Conservation (phyloP, 2,888 invertebrate genomes). For the Tineola bisselliella region DNA sequence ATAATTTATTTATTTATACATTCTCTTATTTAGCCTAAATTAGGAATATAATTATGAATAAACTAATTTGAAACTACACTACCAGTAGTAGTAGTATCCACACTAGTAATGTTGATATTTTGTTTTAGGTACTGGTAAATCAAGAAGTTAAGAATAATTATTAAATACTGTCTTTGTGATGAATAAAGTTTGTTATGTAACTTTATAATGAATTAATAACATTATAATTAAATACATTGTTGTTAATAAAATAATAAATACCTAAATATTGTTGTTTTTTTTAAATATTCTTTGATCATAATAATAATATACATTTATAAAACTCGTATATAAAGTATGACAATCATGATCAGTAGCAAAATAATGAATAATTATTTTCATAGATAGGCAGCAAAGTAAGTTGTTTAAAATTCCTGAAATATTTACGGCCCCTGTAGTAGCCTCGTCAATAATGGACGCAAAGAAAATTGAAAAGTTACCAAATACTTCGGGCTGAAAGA, state of each 20-base stretch:
- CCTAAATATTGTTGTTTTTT: too few relatives aligned
- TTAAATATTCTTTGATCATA: too few relatives aligned
- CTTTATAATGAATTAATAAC: background rate
- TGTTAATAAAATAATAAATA: too few relatives aligned
- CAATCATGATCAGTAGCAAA: too few relatives aligned
- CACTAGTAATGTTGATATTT: too few relatives aligned
- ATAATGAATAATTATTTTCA: background rate
- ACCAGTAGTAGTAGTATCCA: too few relatives aligned
- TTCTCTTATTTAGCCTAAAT: too few relatives aligned
- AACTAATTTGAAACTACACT: too few relatives aligned
- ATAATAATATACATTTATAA: too few relatives aligned
- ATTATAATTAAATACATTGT: background rate
- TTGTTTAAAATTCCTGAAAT: conserved; percentile 8
- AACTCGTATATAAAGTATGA: too few relatives aligned
- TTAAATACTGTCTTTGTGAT: background rate
- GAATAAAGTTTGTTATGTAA: background rate
- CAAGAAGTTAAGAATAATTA: background rate
- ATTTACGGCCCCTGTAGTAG: background rate
- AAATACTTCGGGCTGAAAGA: conserved; percentile 1
- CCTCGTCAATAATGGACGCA: conserved; percentile 10
- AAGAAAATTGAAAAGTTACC: conserved; percentile 11
- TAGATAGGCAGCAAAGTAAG: background rate
- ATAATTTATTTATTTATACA: too few relatives aligned
- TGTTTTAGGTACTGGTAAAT: conserved; percentile 2
- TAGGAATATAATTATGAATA: too few relatives aligned